Conservation (phyloP, 2,888 invertebrate species). For the Cacoxenus indagator region DNA sequence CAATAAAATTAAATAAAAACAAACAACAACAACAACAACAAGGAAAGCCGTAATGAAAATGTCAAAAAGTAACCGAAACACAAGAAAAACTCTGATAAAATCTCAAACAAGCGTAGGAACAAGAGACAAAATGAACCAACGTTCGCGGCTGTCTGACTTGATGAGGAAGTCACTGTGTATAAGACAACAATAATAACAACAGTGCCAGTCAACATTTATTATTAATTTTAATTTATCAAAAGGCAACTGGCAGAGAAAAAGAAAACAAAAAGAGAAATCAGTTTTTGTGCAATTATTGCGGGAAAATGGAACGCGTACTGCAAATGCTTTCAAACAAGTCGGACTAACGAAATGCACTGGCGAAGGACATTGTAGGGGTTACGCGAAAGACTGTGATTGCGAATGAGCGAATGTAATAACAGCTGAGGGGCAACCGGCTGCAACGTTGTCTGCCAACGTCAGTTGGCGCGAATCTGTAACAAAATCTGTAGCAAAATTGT, state of each 20-base stretch:
- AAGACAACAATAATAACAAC: not conserved
- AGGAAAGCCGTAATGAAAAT: not conserved
- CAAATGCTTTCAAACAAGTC: not conserved
- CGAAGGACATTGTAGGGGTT: not conserved
- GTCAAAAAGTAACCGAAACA: not conserved
- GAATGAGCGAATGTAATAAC: not conserved
- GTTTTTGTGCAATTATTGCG: not conserved
- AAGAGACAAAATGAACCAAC: slow-evolving; percentile 1
- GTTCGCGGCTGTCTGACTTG: not conserved
- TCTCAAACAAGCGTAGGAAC: not conserved
- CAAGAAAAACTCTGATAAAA: not conserved
- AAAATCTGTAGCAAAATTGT: not conserved
- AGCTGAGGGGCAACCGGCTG: no score
- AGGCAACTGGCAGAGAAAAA: slow-evolving; percentile 29
- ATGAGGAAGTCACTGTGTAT: not conserved
- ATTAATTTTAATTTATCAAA: slow-evolving; percentile 58
- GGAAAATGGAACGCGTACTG: not conserved
- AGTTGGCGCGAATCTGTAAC: not conserved
- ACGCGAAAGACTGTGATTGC: not conserved
- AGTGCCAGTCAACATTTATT: slow-evolving; percentile 47
- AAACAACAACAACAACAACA: slow-evolving; percentile 1
- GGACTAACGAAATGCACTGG: not conserved
- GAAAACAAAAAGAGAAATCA: not conserved
- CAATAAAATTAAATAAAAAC: no score
- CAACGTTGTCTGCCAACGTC: no score